A percentile compares a stretch with the other conserved stretches of the same genome.
These are phyloP conservation scores for Melanotaenia duboulayi DNA, from an alignment of 2,113 vertebrate species.

Conservation along the genomic window DNA sequence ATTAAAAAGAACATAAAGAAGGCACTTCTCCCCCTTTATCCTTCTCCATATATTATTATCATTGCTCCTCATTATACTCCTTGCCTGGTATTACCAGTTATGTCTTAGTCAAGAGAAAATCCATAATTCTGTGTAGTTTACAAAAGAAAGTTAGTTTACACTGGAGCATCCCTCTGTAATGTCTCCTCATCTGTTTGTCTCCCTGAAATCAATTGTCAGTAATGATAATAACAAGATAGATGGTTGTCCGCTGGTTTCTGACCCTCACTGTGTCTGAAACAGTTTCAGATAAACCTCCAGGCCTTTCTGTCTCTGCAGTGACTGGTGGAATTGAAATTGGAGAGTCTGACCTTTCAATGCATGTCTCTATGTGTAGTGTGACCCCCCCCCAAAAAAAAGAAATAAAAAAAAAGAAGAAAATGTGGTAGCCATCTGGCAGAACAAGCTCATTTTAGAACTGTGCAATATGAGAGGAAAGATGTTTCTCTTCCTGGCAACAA, in stretches of 20 bases:
- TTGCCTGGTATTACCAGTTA: constrained; percentile 61
- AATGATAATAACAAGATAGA: constrained; percentile 29
- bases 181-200: constrained; percentile 38
- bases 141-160: constrained; percentile 53
- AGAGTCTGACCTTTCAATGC: constrained; percentile 62
- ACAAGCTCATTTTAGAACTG: background rate
- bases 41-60: constrained; percentile 56
- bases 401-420: no score
- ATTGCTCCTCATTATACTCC: constrained; percentile 65
- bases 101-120: constrained; percentile 61
- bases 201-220: constrained; percentile 38
- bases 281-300: constrained; percentile 21
- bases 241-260: constrained; percentile 11
- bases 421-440: constrained; percentile 3
- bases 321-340: constrained; percentile 11
- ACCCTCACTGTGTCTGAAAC: constrained; percentile 10
- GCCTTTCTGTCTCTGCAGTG: constrained; percentile 14
- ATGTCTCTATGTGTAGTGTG: constrained; percentile 25
- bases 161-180: constrained; percentile 13
- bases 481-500: constrained; percentile 15
- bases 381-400: no score
- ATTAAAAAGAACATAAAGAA: constrained; percentile 66
- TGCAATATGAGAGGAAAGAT: background rate
- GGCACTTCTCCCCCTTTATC: constrained; percentile 10
- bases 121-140: constrained; percentile 42